Evolutionary conservation across 1,140 invertebrate genomes (phyloP).

Genomic region (Drosophila nigrodunni): DNA sequence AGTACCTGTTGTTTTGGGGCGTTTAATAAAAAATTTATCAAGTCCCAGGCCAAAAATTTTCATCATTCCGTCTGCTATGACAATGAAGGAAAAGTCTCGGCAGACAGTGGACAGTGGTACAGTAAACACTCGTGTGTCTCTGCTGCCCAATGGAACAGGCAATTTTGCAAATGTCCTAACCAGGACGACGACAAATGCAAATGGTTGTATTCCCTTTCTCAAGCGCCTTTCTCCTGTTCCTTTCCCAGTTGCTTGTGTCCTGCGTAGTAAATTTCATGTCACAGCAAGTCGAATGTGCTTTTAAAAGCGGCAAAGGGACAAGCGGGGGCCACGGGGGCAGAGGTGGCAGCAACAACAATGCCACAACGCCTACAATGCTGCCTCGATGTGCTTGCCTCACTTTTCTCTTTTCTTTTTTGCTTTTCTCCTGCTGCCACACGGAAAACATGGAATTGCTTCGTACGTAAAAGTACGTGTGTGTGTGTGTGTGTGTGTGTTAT

Average conservation of each 20-base stretch:
- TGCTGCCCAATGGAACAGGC: constrained; percentile 34
- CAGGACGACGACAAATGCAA: constrained; percentile 47
- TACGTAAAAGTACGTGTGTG: background rate
- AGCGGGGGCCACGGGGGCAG: background rate
- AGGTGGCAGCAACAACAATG: constrained; percentile 28
- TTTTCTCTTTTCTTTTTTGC: constrained; percentile 15
- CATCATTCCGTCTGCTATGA: constrained; percentile 18
- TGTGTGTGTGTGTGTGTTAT: background rate
- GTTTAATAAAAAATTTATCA: constrained; percentile 70
- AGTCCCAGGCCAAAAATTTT: constrained; percentile 29
- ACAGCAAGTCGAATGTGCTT: constrained; percentile 73
- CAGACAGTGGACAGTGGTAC: background rate
- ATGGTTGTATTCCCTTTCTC: constrained; percentile 27
- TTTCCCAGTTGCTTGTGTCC: constrained; percentile 18
- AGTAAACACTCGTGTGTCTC: constrained; percentile 3
- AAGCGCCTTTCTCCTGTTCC: constrained; percentile 16
- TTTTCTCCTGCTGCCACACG: constrained; percentile 38
- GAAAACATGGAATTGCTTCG: constrained; percentile 26
- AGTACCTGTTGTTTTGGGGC: constrained; percentile 51
- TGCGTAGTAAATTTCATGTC: constrained; percentile 74
- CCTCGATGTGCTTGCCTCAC: constrained; percentile 18
- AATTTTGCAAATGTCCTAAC: constrained; percentile 67
- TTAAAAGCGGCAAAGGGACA: constrained; percentile 53
- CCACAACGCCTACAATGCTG: constrained; percentile 45
- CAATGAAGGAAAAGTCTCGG: background rate